Percentiles rank a stretch among this genome's conserved stretches.
These are phyloP conservation scores for Phaethon lepturus DNA, from an alignment of 2,113 vertebrate genomes.

Conservation along the genomic window DNA sequence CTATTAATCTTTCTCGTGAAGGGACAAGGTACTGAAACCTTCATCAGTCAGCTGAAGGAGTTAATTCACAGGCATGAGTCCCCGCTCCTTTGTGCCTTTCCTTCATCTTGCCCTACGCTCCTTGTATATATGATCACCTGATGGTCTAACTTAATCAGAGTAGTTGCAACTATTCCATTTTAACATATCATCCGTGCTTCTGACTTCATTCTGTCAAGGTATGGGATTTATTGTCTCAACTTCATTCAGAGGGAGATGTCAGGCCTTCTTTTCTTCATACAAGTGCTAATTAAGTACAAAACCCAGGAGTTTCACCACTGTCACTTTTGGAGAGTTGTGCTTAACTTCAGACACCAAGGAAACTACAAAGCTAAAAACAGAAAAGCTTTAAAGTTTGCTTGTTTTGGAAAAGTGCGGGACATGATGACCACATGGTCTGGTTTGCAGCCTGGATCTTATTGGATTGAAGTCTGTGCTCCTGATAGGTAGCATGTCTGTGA, in stretches of 20 bases:
- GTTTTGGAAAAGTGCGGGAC: background rate
- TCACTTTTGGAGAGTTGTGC: background rate
- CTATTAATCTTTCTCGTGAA: background rate
- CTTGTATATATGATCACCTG: no score
- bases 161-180: background rate
- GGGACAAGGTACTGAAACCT: background rate
- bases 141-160: background rate
- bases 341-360: background rate
- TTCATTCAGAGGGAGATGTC: background rate
- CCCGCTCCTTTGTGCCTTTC: background rate
- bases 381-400: background rate
- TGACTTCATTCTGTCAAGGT: background rate
- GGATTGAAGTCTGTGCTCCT: background rate
- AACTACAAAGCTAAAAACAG: background rate
- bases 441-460: background rate
- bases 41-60: background rate
- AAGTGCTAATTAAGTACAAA: background rate
- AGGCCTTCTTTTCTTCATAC: background rate
- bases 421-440: fast-evolving
- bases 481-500: fast-evolving
- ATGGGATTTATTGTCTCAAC: background rate
- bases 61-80: background rate
- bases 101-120: background rate
- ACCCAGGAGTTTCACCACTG: background rate
- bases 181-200: background rate